Evolutionary conservation across 2,888 invertebrate genomes (phyloP).

Genomic region (Nymphalis c-album): DNA sequence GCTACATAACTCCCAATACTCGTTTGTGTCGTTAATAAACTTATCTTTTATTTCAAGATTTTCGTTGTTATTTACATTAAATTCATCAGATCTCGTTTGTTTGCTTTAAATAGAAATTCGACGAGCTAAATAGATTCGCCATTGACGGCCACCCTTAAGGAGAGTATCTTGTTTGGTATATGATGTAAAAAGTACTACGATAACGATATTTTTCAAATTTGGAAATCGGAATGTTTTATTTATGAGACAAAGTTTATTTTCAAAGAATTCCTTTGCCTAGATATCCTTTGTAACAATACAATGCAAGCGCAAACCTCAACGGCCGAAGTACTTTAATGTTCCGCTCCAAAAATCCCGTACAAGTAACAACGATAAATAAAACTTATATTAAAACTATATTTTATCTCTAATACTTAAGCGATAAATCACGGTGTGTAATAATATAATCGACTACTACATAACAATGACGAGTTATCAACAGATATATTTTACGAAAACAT

Average conservation of each 20-base stretch:
- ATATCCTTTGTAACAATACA: slow-evolving; percentile 33
- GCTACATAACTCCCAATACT: too few species aligned
- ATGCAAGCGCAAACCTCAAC: slow-evolving; percentile 29
- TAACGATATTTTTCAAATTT: slow-evolving; percentile 13
- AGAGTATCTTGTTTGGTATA: neutral
- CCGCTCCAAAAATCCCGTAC: slow-evolving; percentile 28
- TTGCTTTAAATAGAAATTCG: too few species aligned
- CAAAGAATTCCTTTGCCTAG: slow-evolving; percentile 32
- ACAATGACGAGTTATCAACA: neutral
- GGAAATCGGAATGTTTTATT: slow-evolving; percentile 22
- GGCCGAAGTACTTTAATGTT: slow-evolving; percentile 30
- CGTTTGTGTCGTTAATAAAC: too few species aligned
- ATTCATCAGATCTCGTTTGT: too few species aligned
- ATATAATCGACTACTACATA: neutral
- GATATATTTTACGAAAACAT: too few species aligned
- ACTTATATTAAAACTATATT: slow-evolving; percentile 16
- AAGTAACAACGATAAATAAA: slow-evolving; percentile 15
- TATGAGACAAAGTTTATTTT: slow-evolving; percentile 24
- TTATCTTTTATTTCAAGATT: too few species aligned
- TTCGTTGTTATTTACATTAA: too few species aligned
- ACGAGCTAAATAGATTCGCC: too few species aligned
- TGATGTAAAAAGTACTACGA: neutral
- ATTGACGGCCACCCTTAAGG: too few species aligned
- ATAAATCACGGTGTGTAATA: slow-evolving; percentile 4
- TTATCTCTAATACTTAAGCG: neutral